Conservation (phyloP, 2,888 invertebrate genomes). For the Melieria omissa region DNA sequence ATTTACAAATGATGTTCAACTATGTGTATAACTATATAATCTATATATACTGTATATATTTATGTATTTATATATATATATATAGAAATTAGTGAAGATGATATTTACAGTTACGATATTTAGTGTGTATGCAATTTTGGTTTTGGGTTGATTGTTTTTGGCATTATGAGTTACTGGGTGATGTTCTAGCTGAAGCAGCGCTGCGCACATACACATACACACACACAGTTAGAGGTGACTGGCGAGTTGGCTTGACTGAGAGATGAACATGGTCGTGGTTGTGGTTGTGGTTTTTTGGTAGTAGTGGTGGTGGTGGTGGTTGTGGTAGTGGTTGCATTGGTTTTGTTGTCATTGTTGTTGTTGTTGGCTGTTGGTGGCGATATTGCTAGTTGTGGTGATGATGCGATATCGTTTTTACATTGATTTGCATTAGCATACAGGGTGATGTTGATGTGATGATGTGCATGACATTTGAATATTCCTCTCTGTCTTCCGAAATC, state of each 20-base stretch:
- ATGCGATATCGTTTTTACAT: background rate
- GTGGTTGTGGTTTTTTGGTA: slow-evolving; percentile 11
- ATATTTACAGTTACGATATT: slow-evolving; percentile 61
- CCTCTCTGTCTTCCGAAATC: slow-evolving; percentile 2
- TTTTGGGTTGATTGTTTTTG: slow-evolving; percentile 24
- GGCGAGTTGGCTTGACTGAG: too few species aligned
- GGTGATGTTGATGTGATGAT: slow-evolving; percentile 24
- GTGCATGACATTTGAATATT: background rate
- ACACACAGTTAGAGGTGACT: too few species aligned
- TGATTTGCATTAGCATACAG: slow-evolving; percentile 15
- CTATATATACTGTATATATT: background rate
- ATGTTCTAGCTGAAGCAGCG: slow-evolving; percentile 18
- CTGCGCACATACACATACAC: slow-evolving; percentile 6
- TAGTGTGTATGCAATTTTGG: slow-evolving; percentile 12
- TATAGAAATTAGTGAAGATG: slow-evolving; percentile 26
- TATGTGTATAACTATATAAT: slow-evolving; percentile 20
- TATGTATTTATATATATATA: background rate
- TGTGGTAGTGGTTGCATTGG: slow-evolving; percentile 24
- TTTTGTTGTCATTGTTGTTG: slow-evolving; percentile 20
- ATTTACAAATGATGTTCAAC: background rate
- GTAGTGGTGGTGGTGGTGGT: slow-evolving; percentile 4
- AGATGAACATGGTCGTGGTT: slow-evolving; percentile 22
- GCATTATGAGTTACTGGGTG: slow-evolving; percentile 29
- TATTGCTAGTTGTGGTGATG: slow-evolving; percentile 14
- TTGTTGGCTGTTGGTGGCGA: slow-evolving; percentile 17